Evolutionary conservation across 2,797 vertebrate genomes (phyloP), one percentile per base, ranked within the genome.

Genomic region (Columba guinea): DNA sequence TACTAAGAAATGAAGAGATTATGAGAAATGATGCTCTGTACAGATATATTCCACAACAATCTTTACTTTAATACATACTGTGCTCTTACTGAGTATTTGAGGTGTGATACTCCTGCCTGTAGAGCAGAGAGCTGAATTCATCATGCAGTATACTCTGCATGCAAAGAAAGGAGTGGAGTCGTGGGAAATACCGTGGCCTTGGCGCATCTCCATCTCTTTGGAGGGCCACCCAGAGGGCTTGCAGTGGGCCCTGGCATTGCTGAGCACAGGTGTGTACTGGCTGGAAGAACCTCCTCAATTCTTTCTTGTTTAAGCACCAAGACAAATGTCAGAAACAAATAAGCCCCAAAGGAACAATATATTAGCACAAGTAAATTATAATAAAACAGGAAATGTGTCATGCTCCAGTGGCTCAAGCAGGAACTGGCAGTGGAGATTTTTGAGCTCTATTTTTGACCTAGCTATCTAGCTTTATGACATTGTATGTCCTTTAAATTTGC

Each of bases 161-260:
- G 10, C 1, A 13, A n/a, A 34, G 37, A 35, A 55, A 62, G 13
- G 58, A 32, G 4, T 1, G 6, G 22, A 14, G 4, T n/a, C 22
- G 14, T 68, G 20, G 44, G 49, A 86, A 52, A 18, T 34, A 32
- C 11, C 5, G 12, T 46, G 58, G 20, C 26, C 20, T 64, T 64
- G 62, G 13, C 1, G 1, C 22, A 30, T 34, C 27, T 44, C 35
- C n/a, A 19, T 37, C 37, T 37, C 26, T 30, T 13, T 14, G 17
- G 35, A 68, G 21, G 23, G 35, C 7, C 52, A 11, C 39, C 8
- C 19, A 22, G 26, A 28, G 26, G 39, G 13, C 19, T 64, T 55
- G 19, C 53, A 67, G 27, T 0, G 2, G 34, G 15, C 35, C 27
- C 26, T 58, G 70, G 28, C 14, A 48, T 3, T 6, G 1, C 28